Conservation (phyloP, 2,888 invertebrate genomes). For the Leucania comma region DNA sequence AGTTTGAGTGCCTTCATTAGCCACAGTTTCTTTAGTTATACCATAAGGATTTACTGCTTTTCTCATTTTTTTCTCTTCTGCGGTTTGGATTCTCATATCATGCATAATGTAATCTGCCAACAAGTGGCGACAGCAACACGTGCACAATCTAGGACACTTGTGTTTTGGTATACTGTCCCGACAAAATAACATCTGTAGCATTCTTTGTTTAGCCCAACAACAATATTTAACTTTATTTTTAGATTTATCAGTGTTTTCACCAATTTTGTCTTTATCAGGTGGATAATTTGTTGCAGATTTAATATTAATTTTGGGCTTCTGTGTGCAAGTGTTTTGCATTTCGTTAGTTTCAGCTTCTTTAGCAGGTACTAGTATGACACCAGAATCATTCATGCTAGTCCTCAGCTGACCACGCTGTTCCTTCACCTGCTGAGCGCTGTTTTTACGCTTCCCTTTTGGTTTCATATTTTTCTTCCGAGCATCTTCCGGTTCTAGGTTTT, state of each 20-base stretch:
- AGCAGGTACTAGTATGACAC: no score
- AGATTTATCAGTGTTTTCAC: neutral
- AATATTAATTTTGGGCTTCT: slow-evolving; percentile 41
- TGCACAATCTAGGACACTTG: slow-evolving; percentile 53
- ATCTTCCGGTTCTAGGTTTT: slow-evolving; percentile 32
- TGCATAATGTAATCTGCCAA: slow-evolving; percentile 38
- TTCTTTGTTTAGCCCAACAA: slow-evolving; percentile 75
- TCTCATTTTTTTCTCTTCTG: neutral
- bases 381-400: neutral
- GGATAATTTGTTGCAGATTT: slow-evolving; percentile 30
- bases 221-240: slow-evolving; percentile 64
- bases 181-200: slow-evolving; percentile 44
- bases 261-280: slow-evolving; percentile 9
- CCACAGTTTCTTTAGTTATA: neutral
- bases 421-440: neutral
- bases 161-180: slow-evolving; percentile 50
- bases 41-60: neutral
- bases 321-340: neutral
- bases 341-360: neutral
- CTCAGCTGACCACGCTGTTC: neutral
- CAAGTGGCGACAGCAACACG: slow-evolving; percentile 74
- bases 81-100: slow-evolving; percentile 9
- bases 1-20: neutral
- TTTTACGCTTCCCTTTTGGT: slow-evolving; percentile 25
- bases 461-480: slow-evolving; percentile 30